Conservation (phyloP, 2,888 invertebrate genomes). For the Scelioninae gen. 1 region DNA sequence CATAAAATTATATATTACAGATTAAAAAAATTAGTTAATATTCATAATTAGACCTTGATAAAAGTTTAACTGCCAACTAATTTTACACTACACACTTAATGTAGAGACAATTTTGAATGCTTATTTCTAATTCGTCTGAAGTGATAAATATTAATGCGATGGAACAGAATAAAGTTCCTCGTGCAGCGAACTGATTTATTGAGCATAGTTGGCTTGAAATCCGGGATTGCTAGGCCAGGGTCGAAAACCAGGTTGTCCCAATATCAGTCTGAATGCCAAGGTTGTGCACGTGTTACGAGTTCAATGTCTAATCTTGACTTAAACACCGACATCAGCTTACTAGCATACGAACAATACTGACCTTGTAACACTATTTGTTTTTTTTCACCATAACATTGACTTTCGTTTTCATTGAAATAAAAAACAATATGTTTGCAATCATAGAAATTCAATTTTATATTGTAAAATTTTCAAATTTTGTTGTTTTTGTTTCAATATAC, state of each 20-base stretch:
- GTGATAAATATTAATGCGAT: constrained; percentile 28
- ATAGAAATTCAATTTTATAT: no score
- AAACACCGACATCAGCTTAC: no score
- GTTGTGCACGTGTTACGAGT: constrained; percentile 70
- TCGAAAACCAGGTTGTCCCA: constrained; percentile 69
- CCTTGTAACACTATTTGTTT: constrained; percentile 3
- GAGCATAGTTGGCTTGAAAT: constrained; percentile 75
- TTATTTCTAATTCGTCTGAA: constrained; percentile 11
- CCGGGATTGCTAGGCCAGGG: constrained; percentile 77
- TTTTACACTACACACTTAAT: no score
- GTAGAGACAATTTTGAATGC: no score
- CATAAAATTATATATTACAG: no score
- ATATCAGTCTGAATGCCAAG: constrained; percentile 75
- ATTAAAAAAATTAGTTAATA: no score
- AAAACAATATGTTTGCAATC: no score
- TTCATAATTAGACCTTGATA: no score
- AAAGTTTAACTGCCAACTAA: no score
- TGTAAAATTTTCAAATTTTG: no score
- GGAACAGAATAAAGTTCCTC: constrained; percentile 15
- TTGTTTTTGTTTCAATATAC: no score
- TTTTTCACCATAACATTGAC: constrained; percentile 17
- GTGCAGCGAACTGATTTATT: constrained; percentile 76
- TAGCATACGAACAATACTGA: no score
- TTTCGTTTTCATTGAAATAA: constrained; percentile 14
- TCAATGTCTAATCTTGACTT: constrained; percentile 67